Evolutionary conservation across 1,140 invertebrate species (phyloP).

Genomic region (Brachionus sp.): DNA sequence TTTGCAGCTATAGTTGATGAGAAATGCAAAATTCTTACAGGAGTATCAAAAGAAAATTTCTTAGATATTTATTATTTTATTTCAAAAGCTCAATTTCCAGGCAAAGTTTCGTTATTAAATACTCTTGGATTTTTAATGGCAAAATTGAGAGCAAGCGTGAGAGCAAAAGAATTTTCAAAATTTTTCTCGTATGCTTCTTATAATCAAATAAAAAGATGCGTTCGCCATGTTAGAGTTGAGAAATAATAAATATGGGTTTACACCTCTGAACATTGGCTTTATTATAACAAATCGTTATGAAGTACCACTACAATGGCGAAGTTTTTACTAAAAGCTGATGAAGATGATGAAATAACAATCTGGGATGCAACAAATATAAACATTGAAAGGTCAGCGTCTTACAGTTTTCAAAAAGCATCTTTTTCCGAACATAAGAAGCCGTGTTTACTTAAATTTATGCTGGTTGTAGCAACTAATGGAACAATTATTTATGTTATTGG

Average conservation of each 20-base stretch:
- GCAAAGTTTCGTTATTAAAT: background rate
- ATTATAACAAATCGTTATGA: background rate
- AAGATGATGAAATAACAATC: background rate
- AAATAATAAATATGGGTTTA: background rate
- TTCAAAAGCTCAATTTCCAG: too few relatives aligned
- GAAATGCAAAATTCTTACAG: background rate
- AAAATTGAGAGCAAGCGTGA: background rate
- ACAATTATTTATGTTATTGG: background rate
- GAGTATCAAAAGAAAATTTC: background rate
- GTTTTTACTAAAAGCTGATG: background rate
- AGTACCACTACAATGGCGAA: background rate
- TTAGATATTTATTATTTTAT: too few relatives aligned
- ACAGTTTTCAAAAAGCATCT: too few relatives aligned
- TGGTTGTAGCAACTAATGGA: too few relatives aligned
- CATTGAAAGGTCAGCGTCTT: constrained; percentile 20
- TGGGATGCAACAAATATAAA: background rate
- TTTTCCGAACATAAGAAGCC: background rate
- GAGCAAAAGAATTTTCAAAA: background rate
- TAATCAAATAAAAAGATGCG: background rate
- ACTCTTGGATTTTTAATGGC: background rate
- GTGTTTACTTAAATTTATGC: constrained; percentile 5
- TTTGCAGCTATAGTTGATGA: background rate
- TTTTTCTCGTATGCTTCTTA: background rate
- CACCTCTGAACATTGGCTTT: background rate
- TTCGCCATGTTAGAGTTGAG: background rate